phyloP scores from a whole-genome alignment of 1,140 invertebrate species.

The Wasmannia auropunctata region DNA sequence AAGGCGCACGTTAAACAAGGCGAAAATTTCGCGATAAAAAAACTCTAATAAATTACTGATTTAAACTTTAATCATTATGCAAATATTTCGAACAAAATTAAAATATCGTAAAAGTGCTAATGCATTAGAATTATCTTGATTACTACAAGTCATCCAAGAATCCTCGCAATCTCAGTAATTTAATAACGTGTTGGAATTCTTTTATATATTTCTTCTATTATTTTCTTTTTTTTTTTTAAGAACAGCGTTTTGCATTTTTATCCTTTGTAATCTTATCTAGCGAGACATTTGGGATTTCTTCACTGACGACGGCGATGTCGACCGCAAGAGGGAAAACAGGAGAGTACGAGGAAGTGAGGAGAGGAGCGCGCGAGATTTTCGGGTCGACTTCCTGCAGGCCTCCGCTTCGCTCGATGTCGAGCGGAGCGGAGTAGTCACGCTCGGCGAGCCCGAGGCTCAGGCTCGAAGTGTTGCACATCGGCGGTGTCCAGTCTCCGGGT shows the following conservation, averaged over 20 bases:
- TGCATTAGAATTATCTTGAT: not conserved
- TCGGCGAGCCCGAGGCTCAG: constrained; percentile 43
- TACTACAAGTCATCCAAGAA: not conserved
- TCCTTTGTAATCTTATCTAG: not conserved
- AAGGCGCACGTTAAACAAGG: not conserved
- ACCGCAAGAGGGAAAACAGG: not conserved
- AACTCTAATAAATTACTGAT: no score
- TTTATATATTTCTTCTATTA: not conserved
- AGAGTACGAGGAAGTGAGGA: constrained; percentile 25
- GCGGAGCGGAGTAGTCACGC: constrained; percentile 48
- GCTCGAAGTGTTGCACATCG: constrained; percentile 35
- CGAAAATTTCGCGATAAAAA: not conserved
- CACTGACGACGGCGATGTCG: not conserved
- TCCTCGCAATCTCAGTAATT: not conserved
- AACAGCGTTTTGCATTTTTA: not conserved
- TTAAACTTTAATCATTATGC: no score
- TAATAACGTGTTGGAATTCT: not conserved
- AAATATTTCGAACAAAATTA: not conserved
- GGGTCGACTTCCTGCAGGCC: constrained; percentile 44
- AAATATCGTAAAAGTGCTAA: not conserved
- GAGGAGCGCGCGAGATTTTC: constrained; percentile 42
- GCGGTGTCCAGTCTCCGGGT: constrained; percentile 23
- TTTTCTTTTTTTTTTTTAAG: not conserved
- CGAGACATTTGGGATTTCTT: not conserved
- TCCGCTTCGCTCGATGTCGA: constrained; percentile 15